Base-by-base conservation (phyloP, 2,888 invertebrate genomes). In the Congeria kusceri region DNA sequence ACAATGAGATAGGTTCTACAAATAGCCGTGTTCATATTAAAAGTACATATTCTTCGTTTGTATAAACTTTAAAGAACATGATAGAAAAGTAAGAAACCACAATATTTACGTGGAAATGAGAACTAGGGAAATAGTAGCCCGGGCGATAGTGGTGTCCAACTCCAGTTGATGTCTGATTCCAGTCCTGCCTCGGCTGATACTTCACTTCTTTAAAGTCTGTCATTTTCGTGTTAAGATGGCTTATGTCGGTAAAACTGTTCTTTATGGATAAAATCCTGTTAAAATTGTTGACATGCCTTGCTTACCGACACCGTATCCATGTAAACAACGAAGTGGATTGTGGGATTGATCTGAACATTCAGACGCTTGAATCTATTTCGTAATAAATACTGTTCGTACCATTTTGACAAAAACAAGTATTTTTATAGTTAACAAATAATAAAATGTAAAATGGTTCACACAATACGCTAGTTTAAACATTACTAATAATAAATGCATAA, bases 61-160 rank as follows among this genome's bases (percentile, higher is more conserved):
- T n/a, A n/a, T n/a, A n/a, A n/a, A n/a, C n/a, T n/a, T n/a, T n/a
- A n/a, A n/a, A n/a, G n/a, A n/a, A n/a, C n/a, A n/a, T n/a, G n/a
- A n/a, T n/a, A n/a, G n/a, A n/a, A 39, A 9, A 39, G 15, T 39
- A 57, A 44, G 39, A 18, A 13, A 64, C 62, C 11, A 63, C 2
- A 23, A 32, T 25, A 66, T 84, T 65, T 86, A 93, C 93, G 89
- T 91, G 88, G 77, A 92, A 93, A 67, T 92, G 91, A 25, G 93
- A 89, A 80, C 91, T 91, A 9, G 93, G 93, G 77, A 93, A 93
- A 77, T 92, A 93, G 84, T 92, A 93, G 18, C 93, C 93, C 23
- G 93, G 92, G 66, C 93, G 84, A 77, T 91, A 92, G 70, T 93
- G 92, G 78, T 93, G 93, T 15, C 93, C 93, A 32, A 93, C 92